These are phyloP conservation scores for Scopus umbretta DNA, from an alignment of 2,113 vertebrate species.

Conservation along the genomic window DNA sequence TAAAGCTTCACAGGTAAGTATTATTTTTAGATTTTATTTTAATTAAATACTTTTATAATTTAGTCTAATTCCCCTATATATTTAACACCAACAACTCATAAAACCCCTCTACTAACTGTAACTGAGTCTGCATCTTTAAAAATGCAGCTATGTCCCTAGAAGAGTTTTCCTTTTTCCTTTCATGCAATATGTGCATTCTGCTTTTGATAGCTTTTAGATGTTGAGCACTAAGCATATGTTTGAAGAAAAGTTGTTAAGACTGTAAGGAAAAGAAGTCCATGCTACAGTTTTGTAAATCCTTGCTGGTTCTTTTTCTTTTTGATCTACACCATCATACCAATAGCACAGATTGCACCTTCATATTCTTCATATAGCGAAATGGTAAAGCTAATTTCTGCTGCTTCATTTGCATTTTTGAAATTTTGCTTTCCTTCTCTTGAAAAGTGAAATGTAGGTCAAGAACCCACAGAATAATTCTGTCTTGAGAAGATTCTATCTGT, in stretches of 20 bases:
- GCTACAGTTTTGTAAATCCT: neutral
- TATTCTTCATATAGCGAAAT: neutral
- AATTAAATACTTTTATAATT: neutral
- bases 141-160: neutral
- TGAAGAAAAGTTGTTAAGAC: conserved; percentile 37
- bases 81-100: neutral
- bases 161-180: conserved; percentile 7
- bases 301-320: neutral
- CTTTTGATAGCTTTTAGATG: conserved; percentile 21
- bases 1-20: neutral
- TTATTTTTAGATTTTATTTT: neutral
- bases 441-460: neutral
- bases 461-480: neutral
- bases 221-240: neutral
- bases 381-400: neutral
- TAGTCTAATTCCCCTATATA: neutral
- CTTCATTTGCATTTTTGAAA: neutral
- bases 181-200: conserved; percentile 37
- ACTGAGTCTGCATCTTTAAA: neutral
- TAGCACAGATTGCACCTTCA: neutral
- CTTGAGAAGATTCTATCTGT: neutral
- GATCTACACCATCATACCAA: neutral
- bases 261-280: neutral
- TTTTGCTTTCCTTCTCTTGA: neutral
- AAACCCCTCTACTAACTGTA: neutral